These are phyloP conservation scores for Drosophila algonquin DNA, from an alignment of 2,888 invertebrate genomes.

Conservation along the genomic window DNA sequence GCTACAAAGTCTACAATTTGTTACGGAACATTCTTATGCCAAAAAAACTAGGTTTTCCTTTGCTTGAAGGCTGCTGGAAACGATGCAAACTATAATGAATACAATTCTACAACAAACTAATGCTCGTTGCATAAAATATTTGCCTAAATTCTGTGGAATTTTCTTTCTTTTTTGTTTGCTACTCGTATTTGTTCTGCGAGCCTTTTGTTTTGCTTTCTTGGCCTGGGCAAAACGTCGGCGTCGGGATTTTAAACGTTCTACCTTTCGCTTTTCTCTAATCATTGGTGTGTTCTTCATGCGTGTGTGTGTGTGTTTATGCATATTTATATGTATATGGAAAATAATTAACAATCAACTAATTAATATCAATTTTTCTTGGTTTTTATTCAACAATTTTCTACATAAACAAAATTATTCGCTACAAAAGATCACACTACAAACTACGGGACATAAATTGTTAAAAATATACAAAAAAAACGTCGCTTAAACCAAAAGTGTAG, in stretches of 20 bases:
- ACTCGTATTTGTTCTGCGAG: not conserved
- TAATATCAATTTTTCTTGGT: slow-evolving; percentile 25
- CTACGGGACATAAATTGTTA: slow-evolving; percentile 55
- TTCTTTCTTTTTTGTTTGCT: not conserved
- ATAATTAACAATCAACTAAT: slow-evolving; percentile 14
- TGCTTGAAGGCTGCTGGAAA: not conserved
- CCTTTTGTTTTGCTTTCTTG: slow-evolving; percentile 40
- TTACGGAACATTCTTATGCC: slow-evolving; percentile 76
- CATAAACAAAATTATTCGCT: slow-evolving; percentile 42
- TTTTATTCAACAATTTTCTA: slow-evolving; percentile 48
- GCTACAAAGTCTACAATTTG: slow-evolving; percentile 76
- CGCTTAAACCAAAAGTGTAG: slow-evolving; percentile 26
- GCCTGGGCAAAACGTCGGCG: slow-evolving; percentile 36
- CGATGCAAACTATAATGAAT: slow-evolving; percentile 2
- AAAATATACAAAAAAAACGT: slow-evolving; percentile 41
- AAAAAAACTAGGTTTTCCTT: slow-evolving; percentile 46
- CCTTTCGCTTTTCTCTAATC: too few relatives aligned
- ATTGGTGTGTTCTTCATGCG: slow-evolving; percentile 1
- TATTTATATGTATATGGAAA: not conserved
- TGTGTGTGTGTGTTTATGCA: slow-evolving; percentile 2
- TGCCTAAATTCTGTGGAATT: slow-evolving; percentile 11
- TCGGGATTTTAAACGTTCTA: not conserved
- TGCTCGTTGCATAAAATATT: slow-evolving; percentile 30
- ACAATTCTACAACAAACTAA: slow-evolving; percentile 35
- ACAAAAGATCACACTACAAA: slow-evolving; percentile 51